Conservation (phyloP, 2,888 invertebrate species). For the Erynnis tages region DNA sequence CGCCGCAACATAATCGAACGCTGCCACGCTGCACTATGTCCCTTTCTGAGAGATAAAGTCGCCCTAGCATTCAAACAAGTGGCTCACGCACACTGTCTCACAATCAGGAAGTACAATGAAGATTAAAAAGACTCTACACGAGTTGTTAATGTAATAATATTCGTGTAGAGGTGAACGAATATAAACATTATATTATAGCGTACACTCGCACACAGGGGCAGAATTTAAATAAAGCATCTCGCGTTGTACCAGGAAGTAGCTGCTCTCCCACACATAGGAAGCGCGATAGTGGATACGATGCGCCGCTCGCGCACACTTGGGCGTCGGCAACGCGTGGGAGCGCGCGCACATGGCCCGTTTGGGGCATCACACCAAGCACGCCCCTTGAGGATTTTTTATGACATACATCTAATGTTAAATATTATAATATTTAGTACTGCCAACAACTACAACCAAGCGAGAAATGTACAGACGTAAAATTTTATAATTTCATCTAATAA, state of each 20-base stretch:
- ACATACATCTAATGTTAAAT: constrained; percentile 52
- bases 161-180: constrained; percentile 67
- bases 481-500: constrained; percentile 10
- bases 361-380: constrained; percentile 76
- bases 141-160: constrained; percentile 73
- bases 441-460: background rate
- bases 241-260: constrained; percentile 80
- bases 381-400: constrained; percentile 78
- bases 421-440: constrained; percentile 45
- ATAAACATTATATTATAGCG: constrained; percentile 68
- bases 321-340: constrained; percentile 76
- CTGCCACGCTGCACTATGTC: constrained; percentile 80
- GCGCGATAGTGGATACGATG: constrained; percentile 46
- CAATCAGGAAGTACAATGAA: constrained; percentile 80
- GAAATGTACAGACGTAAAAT: background rate
- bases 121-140: constrained; percentile 76
- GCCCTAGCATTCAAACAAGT: constrained; percentile 81
- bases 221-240: constrained; percentile 78
- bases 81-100: constrained; percentile 70
- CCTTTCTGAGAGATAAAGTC: constrained; percentile 78
- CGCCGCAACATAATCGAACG: constrained; percentile 74
- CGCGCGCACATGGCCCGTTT: constrained; percentile 79
- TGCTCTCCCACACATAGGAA: constrained; percentile 66
- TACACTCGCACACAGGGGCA: constrained; percentile 66
- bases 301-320: constrained; percentile 77